phyloP scores from a whole-genome alignment of 2,113 vertebrate species.

The Triplophysa dalaica region DNA sequence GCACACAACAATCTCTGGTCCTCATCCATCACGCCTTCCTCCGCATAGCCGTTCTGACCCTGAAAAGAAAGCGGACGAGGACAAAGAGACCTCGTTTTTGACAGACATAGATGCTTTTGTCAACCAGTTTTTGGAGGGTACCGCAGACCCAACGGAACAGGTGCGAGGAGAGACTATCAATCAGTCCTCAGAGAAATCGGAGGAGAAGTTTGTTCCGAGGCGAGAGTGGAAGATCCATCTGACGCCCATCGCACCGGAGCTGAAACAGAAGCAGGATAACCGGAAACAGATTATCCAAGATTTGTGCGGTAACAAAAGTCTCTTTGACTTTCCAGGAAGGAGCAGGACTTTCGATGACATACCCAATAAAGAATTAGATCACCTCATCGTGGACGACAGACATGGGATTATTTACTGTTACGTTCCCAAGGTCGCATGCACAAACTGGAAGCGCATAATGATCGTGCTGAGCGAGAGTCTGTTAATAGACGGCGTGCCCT shows the following conservation, averaged over 20 bases:
- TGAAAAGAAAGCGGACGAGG: background rate
- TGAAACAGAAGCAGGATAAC: slow-evolving; percentile 77
- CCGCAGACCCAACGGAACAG: slow-evolving; percentile 75
- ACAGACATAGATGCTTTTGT: slow-evolving; percentile 84
- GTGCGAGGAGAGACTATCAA: slow-evolving; percentile 62
- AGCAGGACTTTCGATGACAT: slow-evolving; percentile 95
- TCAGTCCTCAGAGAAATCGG: slow-evolving; percentile 69
- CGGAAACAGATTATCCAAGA: slow-evolving; percentile 77
- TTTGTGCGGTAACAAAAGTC: slow-evolving; percentile 82
- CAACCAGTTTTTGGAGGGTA: slow-evolving; percentile 79
- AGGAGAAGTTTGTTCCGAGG: slow-evolving; percentile 84
- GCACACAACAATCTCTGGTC: slow-evolving; percentile 81
- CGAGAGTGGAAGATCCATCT: slow-evolving; percentile 88
- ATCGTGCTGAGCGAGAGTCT: slow-evolving; percentile 92
- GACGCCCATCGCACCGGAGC: slow-evolving; percentile 73
- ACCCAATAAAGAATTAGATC: slow-evolving; percentile 92
- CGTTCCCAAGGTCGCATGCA: slow-evolving; percentile 96
- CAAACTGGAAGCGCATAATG: slow-evolving; percentile 98
- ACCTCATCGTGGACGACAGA: slow-evolving; percentile 94
- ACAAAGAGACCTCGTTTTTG: slow-evolving; percentile 66
- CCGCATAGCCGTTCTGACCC: slow-evolving; percentile 54
- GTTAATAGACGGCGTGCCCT: slow-evolving; percentile 81
- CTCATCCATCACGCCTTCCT: slow-evolving; percentile 68
- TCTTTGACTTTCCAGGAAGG: slow-evolving; percentile 86
- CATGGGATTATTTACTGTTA: slow-evolving; percentile 98